phyloP scores from a whole-genome alignment of 2,797 vertebrate species.

The Spizella passerina region DNA sequence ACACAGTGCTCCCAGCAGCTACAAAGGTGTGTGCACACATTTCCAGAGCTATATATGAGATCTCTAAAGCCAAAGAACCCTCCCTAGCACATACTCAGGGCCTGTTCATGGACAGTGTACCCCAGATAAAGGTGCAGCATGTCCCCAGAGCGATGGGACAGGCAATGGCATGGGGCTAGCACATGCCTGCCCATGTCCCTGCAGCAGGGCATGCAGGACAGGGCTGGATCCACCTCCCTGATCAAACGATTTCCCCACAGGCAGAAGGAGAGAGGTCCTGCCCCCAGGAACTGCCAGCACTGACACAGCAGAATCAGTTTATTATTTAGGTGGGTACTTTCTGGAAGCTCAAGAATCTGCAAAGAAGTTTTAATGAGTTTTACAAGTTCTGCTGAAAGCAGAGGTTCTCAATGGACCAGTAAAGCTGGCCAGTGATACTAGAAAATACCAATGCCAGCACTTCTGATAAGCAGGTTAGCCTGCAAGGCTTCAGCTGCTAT shows the following conservation, averaged over 20 bases:
- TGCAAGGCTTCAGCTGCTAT: conserved; percentile 39
- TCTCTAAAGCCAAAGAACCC: accelerated
- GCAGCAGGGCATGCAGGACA: neutral
- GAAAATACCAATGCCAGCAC: conserved; percentile 47
- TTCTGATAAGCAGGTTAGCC: conserved; percentile 64
- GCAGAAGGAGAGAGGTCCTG: neutral
- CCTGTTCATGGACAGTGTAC: neutral
- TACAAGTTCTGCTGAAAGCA: conserved; percentile 45
- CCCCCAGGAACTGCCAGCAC: neutral
- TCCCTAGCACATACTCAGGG: neutral
- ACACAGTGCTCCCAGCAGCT: neutral
- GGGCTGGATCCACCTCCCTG: neutral
- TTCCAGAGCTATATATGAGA: accelerated
- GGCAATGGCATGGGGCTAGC: neutral
- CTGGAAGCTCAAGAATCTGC: neutral
- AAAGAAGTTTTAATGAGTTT: conserved; percentile 13
- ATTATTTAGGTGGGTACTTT: neutral
- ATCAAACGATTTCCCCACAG: neutral
- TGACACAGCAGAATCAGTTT: neutral
- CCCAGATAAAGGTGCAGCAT: neutral
- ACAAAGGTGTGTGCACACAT: neutral
- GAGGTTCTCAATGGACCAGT: conserved; percentile 21
- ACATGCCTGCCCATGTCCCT: neutral
- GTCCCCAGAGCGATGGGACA: neutral
- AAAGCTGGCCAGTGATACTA: conserved; percentile 28